Percentiles rank a stretch among this genome's conserved stretches.
Conservation (phyloP, 1,140 invertebrate species). For the Nixonia krombeini region DNA sequence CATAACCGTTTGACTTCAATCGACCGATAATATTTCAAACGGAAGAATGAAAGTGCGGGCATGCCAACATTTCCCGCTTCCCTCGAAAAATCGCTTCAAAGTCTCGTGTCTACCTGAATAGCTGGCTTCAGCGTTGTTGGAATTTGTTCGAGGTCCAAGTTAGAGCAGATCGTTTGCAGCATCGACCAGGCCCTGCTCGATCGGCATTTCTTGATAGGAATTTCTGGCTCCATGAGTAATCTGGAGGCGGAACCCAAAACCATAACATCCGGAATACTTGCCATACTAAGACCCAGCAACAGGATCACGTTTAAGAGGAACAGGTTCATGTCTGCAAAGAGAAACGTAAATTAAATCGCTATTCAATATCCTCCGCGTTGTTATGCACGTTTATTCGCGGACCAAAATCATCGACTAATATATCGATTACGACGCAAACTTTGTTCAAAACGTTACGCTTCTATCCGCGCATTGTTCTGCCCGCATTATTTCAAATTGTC, state of each 20-base stretch:
- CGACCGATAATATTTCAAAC: conserved; percentile 3
- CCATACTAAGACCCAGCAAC: conserved; percentile 41
- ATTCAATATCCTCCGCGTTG: conserved; percentile 13
- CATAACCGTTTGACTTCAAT: not conserved
- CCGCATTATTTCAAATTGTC: too few species aligned
- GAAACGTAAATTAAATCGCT: conserved; percentile 1
- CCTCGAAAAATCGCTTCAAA: too few species aligned
- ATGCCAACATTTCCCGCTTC: too few species aligned
- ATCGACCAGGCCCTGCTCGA: conserved; percentile 41
- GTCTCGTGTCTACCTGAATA: conserved; percentile 64
- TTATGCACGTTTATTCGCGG: too few species aligned
- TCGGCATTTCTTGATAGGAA: conserved; percentile 40
- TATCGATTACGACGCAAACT: too few species aligned
- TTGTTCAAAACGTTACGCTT: too few species aligned
- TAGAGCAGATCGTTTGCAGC: conserved; percentile 53
- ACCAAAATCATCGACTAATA: too few species aligned
- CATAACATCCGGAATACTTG: too few species aligned
- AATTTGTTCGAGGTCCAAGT: conserved; percentile 42
- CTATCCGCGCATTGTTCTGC: too few species aligned
- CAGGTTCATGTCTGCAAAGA: conserved; percentile 56
- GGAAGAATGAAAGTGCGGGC: too few species aligned
- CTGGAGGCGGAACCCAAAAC: conserved; percentile 26
- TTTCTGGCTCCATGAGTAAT: conserved; percentile 42
- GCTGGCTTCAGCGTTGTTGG: conserved; percentile 46
- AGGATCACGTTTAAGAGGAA: conserved; percentile 42